Conservation (phyloP, 2,888 invertebrate species). For the Oscheius myriophilus region DNA sequence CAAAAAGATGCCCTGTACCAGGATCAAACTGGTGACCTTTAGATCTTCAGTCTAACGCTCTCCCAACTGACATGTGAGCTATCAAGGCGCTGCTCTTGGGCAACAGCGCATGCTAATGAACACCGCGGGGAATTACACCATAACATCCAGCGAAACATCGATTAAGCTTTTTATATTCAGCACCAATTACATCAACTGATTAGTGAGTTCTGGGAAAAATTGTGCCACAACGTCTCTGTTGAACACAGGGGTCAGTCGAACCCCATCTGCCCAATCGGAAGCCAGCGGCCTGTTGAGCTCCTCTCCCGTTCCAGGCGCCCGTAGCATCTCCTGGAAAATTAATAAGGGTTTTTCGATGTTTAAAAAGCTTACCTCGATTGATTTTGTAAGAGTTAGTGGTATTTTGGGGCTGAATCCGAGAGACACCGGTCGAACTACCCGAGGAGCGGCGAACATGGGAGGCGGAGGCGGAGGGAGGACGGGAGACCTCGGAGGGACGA, state of each 20-base stretch:
- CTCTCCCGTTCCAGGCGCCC: conserved; percentile 49
- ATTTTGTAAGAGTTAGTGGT: conserved; percentile 62
- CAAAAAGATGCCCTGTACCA: conserved; percentile 46
- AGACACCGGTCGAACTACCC: conserved; percentile 31
- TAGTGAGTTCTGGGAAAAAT: conserved; percentile 61
- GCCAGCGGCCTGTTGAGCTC: conserved; percentile 54
- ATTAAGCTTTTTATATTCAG: background rate
- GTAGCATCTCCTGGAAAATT: conserved; percentile 48
- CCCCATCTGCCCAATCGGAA: conserved; percentile 56
- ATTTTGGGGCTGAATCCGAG: conserved; percentile 55
- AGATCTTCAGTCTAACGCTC: conserved; percentile 67
- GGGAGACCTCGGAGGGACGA: conserved; percentile 13
- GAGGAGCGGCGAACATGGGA: conserved; percentile 22
- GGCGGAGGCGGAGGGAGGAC: background rate
- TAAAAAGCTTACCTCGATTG: conserved; percentile 45
- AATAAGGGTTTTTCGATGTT: conserved; percentile 20
- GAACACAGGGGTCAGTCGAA: conserved; percentile 62
- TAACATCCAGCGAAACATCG: too few species aligned
- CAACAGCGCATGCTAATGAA: too few species aligned
- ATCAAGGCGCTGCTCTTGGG: too few species aligned
- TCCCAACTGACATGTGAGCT: conserved; percentile 55
- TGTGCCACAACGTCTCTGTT: conserved; percentile 64
- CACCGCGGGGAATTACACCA: too few species aligned
- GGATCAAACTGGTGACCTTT: conserved; percentile 65
- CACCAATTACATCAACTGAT: background rate